Percentiles rank a stretch among this genome's conserved stretches.
phyloP scores from a whole-genome alignment of 2,797 vertebrate species.

The Phrynocephalus vlangalii region DNA sequence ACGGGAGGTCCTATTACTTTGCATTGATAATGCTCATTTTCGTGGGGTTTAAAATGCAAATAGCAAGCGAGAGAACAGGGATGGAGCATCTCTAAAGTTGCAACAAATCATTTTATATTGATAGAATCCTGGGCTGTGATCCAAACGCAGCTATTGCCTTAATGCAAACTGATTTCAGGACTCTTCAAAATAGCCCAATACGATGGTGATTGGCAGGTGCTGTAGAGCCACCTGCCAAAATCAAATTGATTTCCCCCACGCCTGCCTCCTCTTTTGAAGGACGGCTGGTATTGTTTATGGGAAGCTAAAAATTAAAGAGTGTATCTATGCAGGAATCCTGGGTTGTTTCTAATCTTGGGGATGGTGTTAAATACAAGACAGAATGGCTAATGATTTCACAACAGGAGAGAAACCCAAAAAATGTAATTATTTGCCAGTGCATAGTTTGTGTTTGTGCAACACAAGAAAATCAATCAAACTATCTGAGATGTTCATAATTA shows the following conservation, averaged over 20 bases:
- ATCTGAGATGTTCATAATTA: no score
- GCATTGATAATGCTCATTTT: constrained; percentile 60
- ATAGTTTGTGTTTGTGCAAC: no score
- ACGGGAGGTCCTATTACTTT: constrained; percentile 28
- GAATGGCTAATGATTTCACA: no score
- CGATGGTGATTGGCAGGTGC: constrained; percentile 73
- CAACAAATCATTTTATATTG: constrained; percentile 77
- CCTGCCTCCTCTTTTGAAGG: constrained; percentile 67
- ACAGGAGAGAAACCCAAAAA: no score
- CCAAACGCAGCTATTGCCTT: constrained; percentile 76
- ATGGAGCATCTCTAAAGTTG: constrained; percentile 74
- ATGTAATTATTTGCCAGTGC: no score
- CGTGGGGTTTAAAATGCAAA: constrained; percentile 73
- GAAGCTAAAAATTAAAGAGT: constrained; percentile 56
- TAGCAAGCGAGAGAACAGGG: constrained; percentile 72
- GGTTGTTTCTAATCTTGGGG: not conserved
- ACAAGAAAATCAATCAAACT: no score
- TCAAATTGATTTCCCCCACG: constrained; percentile 66
- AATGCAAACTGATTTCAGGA: constrained; percentile 77
- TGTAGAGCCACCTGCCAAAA: constrained; percentile 72
- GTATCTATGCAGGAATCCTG: constrained; percentile 13
- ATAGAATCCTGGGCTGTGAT: constrained; percentile 76
- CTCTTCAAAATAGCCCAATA: constrained; percentile 75
- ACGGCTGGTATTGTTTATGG: constrained; percentile 62
- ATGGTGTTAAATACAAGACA: no score